A percentile compares a stretch with the other conserved stretches of the same genome.
phyloP scores from a whole-genome alignment of 2,888 invertebrate species.

The Trachelus iudaicus region DNA sequence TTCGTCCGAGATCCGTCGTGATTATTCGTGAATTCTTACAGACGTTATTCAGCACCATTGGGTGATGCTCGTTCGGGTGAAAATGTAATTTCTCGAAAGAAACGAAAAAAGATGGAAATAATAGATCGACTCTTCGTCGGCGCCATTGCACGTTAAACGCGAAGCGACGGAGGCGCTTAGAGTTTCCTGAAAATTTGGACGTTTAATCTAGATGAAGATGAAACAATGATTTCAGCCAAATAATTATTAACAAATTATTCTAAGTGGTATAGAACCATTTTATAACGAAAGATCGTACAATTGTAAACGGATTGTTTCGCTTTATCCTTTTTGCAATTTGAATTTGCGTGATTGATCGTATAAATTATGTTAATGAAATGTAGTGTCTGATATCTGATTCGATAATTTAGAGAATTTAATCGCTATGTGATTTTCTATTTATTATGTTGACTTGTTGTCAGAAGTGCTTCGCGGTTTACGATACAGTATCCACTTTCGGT shows the following conservation, averaged over 20 bases:
- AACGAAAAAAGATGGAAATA: background rate
- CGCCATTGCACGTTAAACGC: background rate
- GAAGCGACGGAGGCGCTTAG: too few species aligned
- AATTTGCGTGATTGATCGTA: background rate
- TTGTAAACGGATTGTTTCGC: too few species aligned
- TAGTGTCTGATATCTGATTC: background rate
- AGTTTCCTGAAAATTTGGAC: too few species aligned
- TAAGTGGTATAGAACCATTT: too few species aligned
- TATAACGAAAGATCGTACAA: too few species aligned
- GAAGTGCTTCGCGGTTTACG: background rate
- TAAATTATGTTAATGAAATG: background rate
- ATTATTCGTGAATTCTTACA: too few species aligned
- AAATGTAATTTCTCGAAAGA: background rate
- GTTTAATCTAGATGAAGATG: too few species aligned
- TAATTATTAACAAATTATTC: too few species aligned
- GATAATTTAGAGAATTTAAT: background rate
- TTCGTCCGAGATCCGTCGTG: background rate
- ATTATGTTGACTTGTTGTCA: background rate
- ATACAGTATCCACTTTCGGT: background rate
- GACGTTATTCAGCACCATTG: background rate
- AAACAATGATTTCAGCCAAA: too few species aligned
- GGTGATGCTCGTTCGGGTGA: constrained; percentile 1
- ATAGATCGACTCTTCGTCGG: constrained; percentile 6
- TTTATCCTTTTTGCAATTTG: too few species aligned
- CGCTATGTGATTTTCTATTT: background rate